Base-by-base conservation (phyloP, 2,888 invertebrate genomes). In the Steromphala cineraria region DNA sequence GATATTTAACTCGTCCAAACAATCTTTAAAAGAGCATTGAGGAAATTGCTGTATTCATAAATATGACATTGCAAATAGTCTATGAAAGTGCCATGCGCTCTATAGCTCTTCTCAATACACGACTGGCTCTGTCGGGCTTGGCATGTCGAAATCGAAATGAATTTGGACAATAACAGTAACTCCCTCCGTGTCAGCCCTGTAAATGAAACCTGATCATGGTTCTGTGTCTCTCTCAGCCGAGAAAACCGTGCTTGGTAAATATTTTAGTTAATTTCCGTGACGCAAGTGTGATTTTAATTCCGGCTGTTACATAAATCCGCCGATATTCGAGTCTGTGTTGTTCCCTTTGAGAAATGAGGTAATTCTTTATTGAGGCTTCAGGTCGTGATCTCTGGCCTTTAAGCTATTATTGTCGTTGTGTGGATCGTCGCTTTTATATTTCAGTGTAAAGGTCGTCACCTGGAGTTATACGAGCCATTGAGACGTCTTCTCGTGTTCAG, bases 1-100 rank as follows among this genome's bases (percentile, higher is more conserved):
- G 62, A 24, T 28, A 62, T 62, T 62, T 62, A 62, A 62, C 62
- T 62, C 15, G 62, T 62, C 62, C 28, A 62, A 62, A 62, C 62
- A 62, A 62, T 62, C 62, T 62, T 62, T 62, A 62, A 62, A 62
- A 62, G 62, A 15, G 62, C 62, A 62, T 62, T 62, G 62, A 62
- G n/a, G 62, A 62, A 62, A 62, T 62, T 62, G 62, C n/a, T 62
- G 62, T 62, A 62, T 62, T 28, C 28, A 24, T 62, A 62, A 62
- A 62, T 62, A 62, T 62, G 62, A 62, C 28, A 28, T 24, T 28
- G 28, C 28, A 28, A 28, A 13, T 17, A 62, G 62, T 62, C 62
- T 62, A 62, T 62, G 62, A 62, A 62, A 62, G 28, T 62, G 62
- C 28, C 62, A 62, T 17, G 10, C 62, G 28, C 24, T 24, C 24